Evolutionary conservation across 2,113 vertebrate species (phyloP), one percentile per base, ranked within the genome.

Genomic region (Etheostoma spectabile): DNA sequence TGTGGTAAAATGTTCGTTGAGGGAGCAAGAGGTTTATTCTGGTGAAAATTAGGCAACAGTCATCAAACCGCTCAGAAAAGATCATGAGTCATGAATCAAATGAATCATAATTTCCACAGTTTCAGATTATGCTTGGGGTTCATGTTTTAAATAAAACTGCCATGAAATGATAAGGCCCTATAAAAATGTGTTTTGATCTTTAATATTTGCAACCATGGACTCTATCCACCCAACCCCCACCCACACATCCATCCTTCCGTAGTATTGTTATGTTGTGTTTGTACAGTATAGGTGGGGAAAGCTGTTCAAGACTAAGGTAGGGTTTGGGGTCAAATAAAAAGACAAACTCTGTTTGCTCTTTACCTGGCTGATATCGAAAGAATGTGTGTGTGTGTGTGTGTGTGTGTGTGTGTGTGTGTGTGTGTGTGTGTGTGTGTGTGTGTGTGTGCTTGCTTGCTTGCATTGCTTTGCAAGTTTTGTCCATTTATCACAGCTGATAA

Each of bases 281-380:
- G 19, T 70, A 22, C 71, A 59, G 56, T 70, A 22, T 74, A 59
- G 56, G 67, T 53, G 0, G 53, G 48, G 11, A 35, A 55, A 61
- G 24, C 42, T 75, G 6, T 73, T 51, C 22, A 52, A 80, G 67
- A 33, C 42, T 42, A 33, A 74, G 90, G 82, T 78, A 73, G 63
- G 70, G 75, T 82, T 45, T 14, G n/a, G 10, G 59, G 55, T 62
- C 52, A 79, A 61, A 70, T 24, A 71, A 65, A 66, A 69, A 88
- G 69, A 82, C 35, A 63, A 69, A 51, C 45, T 42, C 11, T 85
- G 76, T 91, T 91, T 88, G 74, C 64, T 63, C 59, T 66, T 74
- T 59, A 56, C 67, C 63, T 42, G 4, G 22, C 78, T 82, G 89
- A 92, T 92, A 93, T 45, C 62, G 38, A 33, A 86, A 84, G 89